phyloP scores from a whole-genome alignment of 2,113 vertebrate genomes.

The Caloenas nicobarica region DNA sequence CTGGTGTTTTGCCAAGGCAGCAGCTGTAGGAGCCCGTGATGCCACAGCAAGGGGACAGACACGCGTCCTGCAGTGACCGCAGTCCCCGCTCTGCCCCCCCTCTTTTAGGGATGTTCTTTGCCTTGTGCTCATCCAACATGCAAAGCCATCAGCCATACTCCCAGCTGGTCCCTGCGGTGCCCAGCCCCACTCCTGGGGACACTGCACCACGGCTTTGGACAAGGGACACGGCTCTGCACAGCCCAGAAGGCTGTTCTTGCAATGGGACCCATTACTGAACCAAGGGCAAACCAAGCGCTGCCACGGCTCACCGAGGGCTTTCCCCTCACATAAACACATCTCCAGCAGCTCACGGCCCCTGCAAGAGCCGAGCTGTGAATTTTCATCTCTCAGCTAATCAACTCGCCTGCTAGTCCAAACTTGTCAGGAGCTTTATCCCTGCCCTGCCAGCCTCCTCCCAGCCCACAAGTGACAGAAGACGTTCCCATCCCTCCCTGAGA shows the following conservation, averaged over 20 bases:
- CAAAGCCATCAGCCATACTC: not conserved
- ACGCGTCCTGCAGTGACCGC: not conserved
- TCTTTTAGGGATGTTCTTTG: not conserved
- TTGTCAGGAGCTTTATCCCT: constrained; percentile 73
- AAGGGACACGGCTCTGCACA: fast-evolving
- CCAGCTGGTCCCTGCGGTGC: too few species aligned
- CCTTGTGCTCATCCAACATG: not conserved
- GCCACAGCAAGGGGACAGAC: not conserved
- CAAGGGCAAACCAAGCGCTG: too few species aligned
- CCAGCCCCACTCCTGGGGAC: too few species aligned
- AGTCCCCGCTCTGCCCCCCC: not conserved
- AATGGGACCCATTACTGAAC: fast-evolving
- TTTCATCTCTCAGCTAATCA: constrained; percentile 78
- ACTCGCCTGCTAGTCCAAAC: constrained; percentile 74
- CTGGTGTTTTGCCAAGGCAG: not conserved
- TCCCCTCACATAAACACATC: constrained; percentile 49
- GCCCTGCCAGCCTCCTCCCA: constrained; percentile 56
- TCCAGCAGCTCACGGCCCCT: constrained; percentile 14
- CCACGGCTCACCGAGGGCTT: not conserved
- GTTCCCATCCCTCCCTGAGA: constrained; percentile 60
- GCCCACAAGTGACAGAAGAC: constrained; percentile 66
- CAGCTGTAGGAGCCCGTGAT: not conserved
- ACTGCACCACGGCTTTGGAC: fast-evolving
- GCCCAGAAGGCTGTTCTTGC: fast-evolving
- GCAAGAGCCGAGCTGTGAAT: constrained; percentile 65